Evolutionary conservation across 2,797 vertebrate species (phyloP).

Genomic region (Acropternis orthonyx): DNA sequence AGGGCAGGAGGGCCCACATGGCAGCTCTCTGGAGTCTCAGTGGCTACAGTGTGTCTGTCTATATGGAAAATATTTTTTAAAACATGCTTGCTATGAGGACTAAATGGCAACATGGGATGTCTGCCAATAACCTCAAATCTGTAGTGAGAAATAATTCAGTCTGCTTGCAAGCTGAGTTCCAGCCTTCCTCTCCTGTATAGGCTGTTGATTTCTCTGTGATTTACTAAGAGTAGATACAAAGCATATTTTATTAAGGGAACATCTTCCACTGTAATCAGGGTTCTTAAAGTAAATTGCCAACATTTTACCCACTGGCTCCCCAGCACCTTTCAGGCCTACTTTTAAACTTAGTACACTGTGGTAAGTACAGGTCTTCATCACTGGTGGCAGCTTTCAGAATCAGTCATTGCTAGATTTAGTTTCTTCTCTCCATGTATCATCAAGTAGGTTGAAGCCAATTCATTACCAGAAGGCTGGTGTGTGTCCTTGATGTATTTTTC

Average conservation of each 20-base stretch:
- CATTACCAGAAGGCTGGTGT: neutral
- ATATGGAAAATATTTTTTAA: slow-evolving; percentile 36
- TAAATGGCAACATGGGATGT: slow-evolving; percentile 55
- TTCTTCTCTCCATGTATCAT: neutral
- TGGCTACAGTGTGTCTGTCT: slow-evolving; percentile 40
- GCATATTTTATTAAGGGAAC: slow-evolving; percentile 32
- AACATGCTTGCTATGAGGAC: slow-evolving; percentile 41
- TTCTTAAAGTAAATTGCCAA: slow-evolving; percentile 22
- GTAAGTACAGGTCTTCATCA: neutral
- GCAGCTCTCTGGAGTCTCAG: slow-evolving; percentile 25
- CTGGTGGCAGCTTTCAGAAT: neutral
- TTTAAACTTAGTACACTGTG: slow-evolving; percentile 22
- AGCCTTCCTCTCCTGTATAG: slow-evolving; percentile 20
- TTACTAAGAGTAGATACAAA: slow-evolving; percentile 29
- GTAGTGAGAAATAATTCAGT: slow-evolving; percentile 54
- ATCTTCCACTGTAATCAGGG: slow-evolving; percentile 18
- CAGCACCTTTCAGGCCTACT: neutral
- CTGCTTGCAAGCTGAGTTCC: slow-evolving; percentile 10
- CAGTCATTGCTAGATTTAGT: neutral
- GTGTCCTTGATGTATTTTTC: neutral
- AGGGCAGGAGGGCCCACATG: neutral
- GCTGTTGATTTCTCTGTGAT: slow-evolving; percentile 15
- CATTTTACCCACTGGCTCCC: neutral
- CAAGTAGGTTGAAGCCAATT: neutral
- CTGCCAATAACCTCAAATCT: slow-evolving; percentile 57